Evolutionary conservation across 1,140 invertebrate genomes (phyloP), one percentile per base, ranked within the genome.

Genomic region (Eufriesea mexicana): DNA sequence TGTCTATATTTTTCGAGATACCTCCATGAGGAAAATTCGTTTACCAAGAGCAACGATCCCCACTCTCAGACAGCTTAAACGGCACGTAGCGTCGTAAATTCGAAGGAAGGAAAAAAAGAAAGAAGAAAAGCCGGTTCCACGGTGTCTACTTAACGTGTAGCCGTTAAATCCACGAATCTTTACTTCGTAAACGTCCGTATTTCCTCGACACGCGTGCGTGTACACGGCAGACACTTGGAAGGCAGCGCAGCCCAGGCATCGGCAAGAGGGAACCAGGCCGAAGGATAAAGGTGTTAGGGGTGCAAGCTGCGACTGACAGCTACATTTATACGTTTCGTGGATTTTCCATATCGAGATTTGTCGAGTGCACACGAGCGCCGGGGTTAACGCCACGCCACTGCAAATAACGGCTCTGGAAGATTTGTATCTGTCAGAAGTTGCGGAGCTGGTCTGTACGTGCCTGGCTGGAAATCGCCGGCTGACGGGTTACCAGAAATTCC

Each of bases 301-400:
- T 86, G 91, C 86, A 84, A 89, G 89, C 91, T 93, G 92, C 91
- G 87, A 90, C 84, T 93, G 92, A 93, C 92, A 92, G 92, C 91
- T 91, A 92, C 92, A 93, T 93, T 93, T 93, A 93, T 93, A 93
- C 90, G 92, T 92, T 92, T 92, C 92, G 88, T 88, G 91, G 91
- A 93, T 92, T 93, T 93, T 93, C 92, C 92, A 92, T 92, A 92
- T 93, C 92, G 92, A 92, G 92, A 93, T 93, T 93, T 90, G 92
- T 92, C 92, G 91, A 91, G 91, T 90, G 91, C 89, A 91, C 87
- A 84, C 84, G 80, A 66, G 73, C 45, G 35, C 5, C 68, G 78
- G 88, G 83, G 83, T 87, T 87, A 89, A 89, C 87, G 88, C 57
- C 81, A 68, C 83, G 86, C 83, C 86, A 90, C 87, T 90, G 91